Evolutionary conservation across 2,797 vertebrate genomes (phyloP).

Genomic region (Hafferia zeledoni): DNA sequence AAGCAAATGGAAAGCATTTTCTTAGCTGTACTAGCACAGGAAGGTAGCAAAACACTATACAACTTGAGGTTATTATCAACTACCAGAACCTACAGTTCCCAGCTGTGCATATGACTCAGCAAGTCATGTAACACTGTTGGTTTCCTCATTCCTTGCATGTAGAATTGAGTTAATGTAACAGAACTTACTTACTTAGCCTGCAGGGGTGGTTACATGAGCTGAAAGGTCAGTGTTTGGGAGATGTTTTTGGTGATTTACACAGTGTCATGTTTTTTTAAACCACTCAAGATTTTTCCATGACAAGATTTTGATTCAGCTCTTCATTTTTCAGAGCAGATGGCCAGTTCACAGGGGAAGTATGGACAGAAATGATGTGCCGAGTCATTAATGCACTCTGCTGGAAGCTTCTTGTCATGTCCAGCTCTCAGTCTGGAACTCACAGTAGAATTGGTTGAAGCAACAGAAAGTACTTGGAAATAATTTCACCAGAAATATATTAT

Average conservation of each 20-base stretch:
- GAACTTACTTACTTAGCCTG: background rate
- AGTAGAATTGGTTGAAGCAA: background rate
- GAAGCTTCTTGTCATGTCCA: background rate
- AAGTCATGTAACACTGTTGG: background rate
- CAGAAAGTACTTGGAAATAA: background rate
- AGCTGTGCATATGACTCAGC: slow-evolving; percentile 9
- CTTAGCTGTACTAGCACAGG: background rate
- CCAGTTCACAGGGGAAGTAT: background rate
- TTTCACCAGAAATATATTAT: background rate
- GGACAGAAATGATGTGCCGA: background rate
- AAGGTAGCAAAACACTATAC: background rate
- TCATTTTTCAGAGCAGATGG: background rate
- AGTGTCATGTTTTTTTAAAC: background rate
- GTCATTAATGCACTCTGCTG: background rate
- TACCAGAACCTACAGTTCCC: background rate
- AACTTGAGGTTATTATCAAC: background rate
- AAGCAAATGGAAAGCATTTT: background rate
- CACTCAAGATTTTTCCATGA: background rate
- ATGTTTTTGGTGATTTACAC: background rate
- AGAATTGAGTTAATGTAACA: background rate
- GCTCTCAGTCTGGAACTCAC: background rate
- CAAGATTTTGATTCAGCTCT: background rate
- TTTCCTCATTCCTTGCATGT: background rate
- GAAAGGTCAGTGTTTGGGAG: background rate
- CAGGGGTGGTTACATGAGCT: background rate